Evolutionary conservation across 2,113 vertebrate species (phyloP), one percentile per base, ranked within the genome.

Genomic region (Lophotis ruficrista): DNA sequence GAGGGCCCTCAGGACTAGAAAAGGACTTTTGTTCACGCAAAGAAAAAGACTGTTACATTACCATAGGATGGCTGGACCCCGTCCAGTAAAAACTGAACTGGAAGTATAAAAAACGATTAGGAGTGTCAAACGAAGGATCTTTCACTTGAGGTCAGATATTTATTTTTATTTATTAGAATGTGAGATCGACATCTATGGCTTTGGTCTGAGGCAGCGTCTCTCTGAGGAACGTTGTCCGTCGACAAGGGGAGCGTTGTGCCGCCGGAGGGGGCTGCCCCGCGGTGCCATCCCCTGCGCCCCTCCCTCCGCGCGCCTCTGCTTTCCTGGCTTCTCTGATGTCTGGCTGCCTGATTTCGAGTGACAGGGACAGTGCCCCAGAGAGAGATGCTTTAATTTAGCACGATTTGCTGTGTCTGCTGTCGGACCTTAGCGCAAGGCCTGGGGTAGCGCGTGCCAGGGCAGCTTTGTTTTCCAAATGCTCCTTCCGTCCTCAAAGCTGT

Each of bases 1-100:
- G 92, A 95, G 31, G 69, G 98, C 98, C 98, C 97, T 80, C 56
- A 89, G 94, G 94, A 95, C 97, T 73, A 98, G 96, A 98, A 98
- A 98, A 97, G 98, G 95, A 96, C 98, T 98, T 98, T 98, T 98
- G 98, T 98, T 98, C 97, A 12, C 65, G 47, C n/a, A 31, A 62
- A 96, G 97, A 91, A 94, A 94, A 96, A 91, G 96, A 19, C 97
- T 78, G 92, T 87, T 92, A 24, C 93, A 13, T 95, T 97, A 93
- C 97, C 97, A 95, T 85, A 82, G 96, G 96, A 97, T 96, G 89
- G 19, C 95, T 98, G 98, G 98, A 98, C 41, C 70, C 4, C 0
- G 45, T 97, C 98, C 98, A 98, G 98, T 94, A 93, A 96, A 98
- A 98, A 98, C 98, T 35, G 90, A 91, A 87, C 95, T 89, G 64